Conservation (phyloP, 92 coral and sea anemone genomes). For the Isaurus tuberculatus region DNA sequence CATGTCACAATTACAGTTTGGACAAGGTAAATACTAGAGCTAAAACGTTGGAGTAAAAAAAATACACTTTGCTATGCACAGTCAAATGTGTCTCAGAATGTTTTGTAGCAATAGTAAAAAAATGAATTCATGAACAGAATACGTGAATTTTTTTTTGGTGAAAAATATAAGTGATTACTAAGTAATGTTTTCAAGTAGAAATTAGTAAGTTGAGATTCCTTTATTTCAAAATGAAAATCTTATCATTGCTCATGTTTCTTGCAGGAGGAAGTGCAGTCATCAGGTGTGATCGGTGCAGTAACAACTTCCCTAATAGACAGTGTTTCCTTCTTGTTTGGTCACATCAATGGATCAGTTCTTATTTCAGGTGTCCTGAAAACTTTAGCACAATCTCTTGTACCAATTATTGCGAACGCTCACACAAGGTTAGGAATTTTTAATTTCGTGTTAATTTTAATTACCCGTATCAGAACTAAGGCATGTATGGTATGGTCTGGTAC, state of each 20-base stretch:
- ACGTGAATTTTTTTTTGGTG: too few relatives aligned
- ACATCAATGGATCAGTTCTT: constrained; percentile 65
- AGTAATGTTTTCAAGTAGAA: too few relatives aligned
- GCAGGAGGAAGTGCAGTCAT: constrained; percentile 46
- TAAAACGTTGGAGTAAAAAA: neutral
- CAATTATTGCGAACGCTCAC: constrained; percentile 60
- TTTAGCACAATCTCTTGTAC: constrained; percentile 63
- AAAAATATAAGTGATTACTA: too few relatives aligned
- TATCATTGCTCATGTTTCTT: neutral
- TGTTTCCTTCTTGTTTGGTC: constrained; percentile 73
- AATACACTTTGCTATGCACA: too few relatives aligned
- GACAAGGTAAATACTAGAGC: constrained; percentile 49
- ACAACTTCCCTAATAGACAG: constrained; percentile 74
- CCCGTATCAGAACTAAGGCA: too few relatives aligned
- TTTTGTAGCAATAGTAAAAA: too few relatives aligned
- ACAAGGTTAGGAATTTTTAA: constrained; percentile 54
- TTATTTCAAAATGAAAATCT: neutral
- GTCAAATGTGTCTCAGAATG: too few relatives aligned
- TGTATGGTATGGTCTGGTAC: too few relatives aligned
- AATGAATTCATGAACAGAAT: too few relatives aligned
- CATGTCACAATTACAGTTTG: constrained; percentile 59
- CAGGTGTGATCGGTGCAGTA: constrained; percentile 62
- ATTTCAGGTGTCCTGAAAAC: constrained; percentile 67
- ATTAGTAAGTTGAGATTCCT: neutral
- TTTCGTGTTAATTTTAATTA: neutral